Percentiles rank a stretch among this genome's conserved stretches.
Conservation (phyloP, 2,888 invertebrate genomes). For the Tupiocoris notatus region DNA sequence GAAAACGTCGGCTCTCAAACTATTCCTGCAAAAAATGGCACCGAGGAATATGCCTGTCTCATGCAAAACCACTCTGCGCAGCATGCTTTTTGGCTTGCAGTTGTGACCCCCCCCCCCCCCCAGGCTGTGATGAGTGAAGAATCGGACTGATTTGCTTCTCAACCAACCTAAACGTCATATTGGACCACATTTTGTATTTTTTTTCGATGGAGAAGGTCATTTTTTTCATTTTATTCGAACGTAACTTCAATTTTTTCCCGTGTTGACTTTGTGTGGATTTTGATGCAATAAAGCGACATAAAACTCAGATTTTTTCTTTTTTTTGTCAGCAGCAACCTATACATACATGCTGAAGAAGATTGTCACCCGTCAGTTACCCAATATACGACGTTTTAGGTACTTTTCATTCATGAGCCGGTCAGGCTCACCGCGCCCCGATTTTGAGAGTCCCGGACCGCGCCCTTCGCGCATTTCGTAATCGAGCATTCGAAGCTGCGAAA, state of each 20-base stretch:
- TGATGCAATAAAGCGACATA: background rate
- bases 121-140: constrained; percentile 5
- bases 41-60: constrained; percentile 15
- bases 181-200: background rate
- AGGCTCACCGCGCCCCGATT: constrained; percentile 3
- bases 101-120: constrained; percentile 1
- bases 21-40: constrained; percentile 18
- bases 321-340: background rate
- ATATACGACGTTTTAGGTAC: background rate
- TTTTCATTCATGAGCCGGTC: background rate
- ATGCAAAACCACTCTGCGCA: constrained; percentile 11
- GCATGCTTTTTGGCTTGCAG: constrained; percentile 20
- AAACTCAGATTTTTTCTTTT: too few relatives aligned
- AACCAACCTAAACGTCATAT: background rate
- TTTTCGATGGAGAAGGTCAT: background rate
- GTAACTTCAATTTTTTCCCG: constrained; percentile 1
- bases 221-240: constrained; percentile 11
- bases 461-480: too few relatives aligned
- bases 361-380: background rate
- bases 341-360: background rate
- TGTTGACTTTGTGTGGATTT: background rate
- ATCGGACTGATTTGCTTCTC: constrained; percentile 3
- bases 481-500: too few relatives aligned
- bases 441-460: background rate
- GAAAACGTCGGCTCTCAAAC: constrained; percentile 7